Conservation (phyloP, 1,140 invertebrate genomes). For the Heliconius congener region DNA sequence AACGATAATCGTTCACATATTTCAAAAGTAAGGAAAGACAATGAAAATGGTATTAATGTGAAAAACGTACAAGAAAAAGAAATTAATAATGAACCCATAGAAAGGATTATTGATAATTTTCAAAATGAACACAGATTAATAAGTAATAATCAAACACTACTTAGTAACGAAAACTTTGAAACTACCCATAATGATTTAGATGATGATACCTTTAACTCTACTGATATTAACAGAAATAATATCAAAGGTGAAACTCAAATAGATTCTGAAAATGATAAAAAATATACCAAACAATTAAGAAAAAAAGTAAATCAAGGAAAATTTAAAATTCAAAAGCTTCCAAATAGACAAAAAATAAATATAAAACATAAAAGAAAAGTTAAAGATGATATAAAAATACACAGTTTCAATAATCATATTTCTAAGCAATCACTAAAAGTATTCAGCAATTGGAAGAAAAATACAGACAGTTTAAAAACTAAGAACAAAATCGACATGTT, state of each 20-base stretch:
- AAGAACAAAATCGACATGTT: neutral
- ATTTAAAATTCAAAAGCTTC: neutral
- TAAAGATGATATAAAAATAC: conserved; percentile 42
- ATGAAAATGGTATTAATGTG: neutral
- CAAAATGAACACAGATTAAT: neutral
- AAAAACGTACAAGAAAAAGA: neutral
- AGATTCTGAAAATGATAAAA: neutral
- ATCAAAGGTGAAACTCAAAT: neutral
- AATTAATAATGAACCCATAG: neutral
- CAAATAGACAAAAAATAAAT: neutral
- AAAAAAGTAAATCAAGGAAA: neutral
- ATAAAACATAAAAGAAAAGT: conserved; percentile 25
- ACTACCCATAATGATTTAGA: neutral
- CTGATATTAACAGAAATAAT: neutral
- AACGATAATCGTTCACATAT: conserved; percentile 3
- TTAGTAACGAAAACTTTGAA: neutral
- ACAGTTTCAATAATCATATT: conserved; percentile 41
- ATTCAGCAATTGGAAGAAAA: conserved; percentile 42
- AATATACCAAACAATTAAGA: neutral
- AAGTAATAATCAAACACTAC: neutral
- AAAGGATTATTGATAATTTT: neutral
- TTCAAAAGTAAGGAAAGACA: neutral
- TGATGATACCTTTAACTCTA: neutral
- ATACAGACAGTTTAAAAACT: neutral
- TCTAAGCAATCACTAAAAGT: conserved; percentile 46